Evolutionary conservation across 2,113 vertebrate genomes (phyloP).

Genomic region (Campylomormyrus tamandua): DNA sequence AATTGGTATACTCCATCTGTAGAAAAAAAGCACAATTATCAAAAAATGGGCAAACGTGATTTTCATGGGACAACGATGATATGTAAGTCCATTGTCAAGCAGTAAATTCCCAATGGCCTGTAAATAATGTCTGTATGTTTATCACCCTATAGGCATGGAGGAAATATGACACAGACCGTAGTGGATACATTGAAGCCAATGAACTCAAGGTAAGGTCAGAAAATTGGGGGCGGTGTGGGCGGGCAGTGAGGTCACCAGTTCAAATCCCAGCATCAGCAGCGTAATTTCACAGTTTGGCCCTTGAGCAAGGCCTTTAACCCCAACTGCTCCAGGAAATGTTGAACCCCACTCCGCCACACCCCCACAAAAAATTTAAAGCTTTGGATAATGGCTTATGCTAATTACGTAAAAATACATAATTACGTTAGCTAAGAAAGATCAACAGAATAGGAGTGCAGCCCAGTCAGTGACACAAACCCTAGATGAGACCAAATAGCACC

Average conservation of each 20-base stretch:
- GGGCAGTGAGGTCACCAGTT: background rate
- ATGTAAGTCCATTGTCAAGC: background rate
- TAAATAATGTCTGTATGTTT: background rate
- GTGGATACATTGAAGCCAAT: slow-evolving; percentile 93
- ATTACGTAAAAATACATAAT: background rate
- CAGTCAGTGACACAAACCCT: background rate
- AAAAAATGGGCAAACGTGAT: background rate
- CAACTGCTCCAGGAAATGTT: background rate
- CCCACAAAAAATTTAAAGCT: background rate
- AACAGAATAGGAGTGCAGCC: background rate
- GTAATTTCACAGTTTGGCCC: background rate
- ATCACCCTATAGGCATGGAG: slow-evolving; percentile 75
- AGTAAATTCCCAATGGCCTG: background rate
- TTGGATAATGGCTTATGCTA: background rate
- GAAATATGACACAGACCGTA: slow-evolving; percentile 87
- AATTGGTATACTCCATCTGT: background rate
- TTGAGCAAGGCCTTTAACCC: background rate
- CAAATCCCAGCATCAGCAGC: background rate
- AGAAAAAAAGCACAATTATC: background rate
- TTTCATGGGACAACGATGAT: background rate
- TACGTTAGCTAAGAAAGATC: background rate
- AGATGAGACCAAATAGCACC: background rate
- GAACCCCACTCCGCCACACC: background rate
- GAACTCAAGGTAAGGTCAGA: slow-evolving; percentile 80
- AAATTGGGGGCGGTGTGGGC: background rate